Evolutionary conservation across 2,113 vertebrate genomes (phyloP).

Genomic region (Macaca mulatta): DNA sequence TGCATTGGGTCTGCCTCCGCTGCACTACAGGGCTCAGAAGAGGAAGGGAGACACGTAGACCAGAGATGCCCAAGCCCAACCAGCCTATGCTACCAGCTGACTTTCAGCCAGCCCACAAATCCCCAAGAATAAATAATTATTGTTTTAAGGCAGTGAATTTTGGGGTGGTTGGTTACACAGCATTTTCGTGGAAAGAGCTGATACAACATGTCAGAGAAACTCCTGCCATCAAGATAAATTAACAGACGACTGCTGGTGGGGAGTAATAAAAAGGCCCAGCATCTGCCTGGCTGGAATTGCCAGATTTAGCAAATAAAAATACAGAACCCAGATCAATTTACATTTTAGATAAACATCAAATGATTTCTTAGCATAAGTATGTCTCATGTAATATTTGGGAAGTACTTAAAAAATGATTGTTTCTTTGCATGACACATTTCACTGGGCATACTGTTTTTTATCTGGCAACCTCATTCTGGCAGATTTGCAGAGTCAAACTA

Average conservation of each 20-base stretch:
- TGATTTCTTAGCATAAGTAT: not conserved
- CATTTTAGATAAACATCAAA: not conserved
- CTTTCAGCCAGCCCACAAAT: not conserved
- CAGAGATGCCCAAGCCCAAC: not conserved
- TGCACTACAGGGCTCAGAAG: not conserved
- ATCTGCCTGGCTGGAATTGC: not conserved
- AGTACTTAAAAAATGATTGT: not conserved
- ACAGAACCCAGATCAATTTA: not conserved
- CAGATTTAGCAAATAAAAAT: not conserved
- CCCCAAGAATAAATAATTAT: not conserved
- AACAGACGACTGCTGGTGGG: not conserved
- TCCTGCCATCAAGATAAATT: not conserved
- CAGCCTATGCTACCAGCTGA: not conserved
- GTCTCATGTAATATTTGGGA: not conserved
- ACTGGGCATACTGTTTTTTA: not conserved
- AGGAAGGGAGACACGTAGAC: not conserved
- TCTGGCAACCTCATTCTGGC: not conserved
- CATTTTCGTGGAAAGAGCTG: not conserved
- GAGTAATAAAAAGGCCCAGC: not conserved
- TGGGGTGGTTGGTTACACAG: not conserved
- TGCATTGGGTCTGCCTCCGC: fast-evolving
- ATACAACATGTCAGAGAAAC: not conserved
- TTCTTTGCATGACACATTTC: not conserved
- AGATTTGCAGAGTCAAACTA: not conserved
- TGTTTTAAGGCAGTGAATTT: not conserved